Conservation (phyloP, 2,888 invertebrate genomes). For the Ectemnius continuus region DNA sequence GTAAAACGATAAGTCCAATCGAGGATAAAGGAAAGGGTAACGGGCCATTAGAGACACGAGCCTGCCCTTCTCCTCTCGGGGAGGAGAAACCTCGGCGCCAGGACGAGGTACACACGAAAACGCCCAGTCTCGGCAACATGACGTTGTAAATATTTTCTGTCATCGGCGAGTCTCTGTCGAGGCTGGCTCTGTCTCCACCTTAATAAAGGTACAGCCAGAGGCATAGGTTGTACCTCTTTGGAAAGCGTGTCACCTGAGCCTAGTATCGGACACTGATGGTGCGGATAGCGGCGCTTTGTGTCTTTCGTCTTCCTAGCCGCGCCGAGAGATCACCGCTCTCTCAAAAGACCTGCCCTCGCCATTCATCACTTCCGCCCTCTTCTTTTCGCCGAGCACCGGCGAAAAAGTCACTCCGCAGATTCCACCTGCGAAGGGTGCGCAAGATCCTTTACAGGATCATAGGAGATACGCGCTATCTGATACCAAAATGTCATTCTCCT, state of each 20-base stretch:
- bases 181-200: conserved; percentile 56
- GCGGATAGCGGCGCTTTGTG: conserved; percentile 75
- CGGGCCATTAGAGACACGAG: conserved; percentile 24
- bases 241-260: conserved; percentile 72
- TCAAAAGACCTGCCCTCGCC: conserved; percentile 53
- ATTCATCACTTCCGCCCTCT: conserved; percentile 55
- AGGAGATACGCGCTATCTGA: no score
- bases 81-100: conserved; percentile 46
- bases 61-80: not conserved
- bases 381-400: conserved; percentile 22
- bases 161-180: conserved; percentile 64
- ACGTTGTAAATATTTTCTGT: conserved; percentile 76
- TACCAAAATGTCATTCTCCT: no score
- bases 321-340: conserved; percentile 49
- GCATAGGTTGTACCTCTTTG: conserved; percentile 50
- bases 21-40: conserved; percentile 22
- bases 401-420: conserved; percentile 52
- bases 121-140: conserved; percentile 71
- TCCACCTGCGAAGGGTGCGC: not conserved
- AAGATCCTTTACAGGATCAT: no score
- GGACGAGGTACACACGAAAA: conserved; percentile 44
- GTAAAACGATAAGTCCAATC: conserved; percentile 4
- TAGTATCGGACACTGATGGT: conserved; percentile 76
- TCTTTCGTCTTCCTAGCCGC: conserved; percentile 46
- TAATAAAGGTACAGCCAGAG: conserved; percentile 64